Evolutionary conservation across 2,797 vertebrate species (phyloP), one percentile per base, ranked within the genome.

Genomic region (Dromococcyx pavoninus): DNA sequence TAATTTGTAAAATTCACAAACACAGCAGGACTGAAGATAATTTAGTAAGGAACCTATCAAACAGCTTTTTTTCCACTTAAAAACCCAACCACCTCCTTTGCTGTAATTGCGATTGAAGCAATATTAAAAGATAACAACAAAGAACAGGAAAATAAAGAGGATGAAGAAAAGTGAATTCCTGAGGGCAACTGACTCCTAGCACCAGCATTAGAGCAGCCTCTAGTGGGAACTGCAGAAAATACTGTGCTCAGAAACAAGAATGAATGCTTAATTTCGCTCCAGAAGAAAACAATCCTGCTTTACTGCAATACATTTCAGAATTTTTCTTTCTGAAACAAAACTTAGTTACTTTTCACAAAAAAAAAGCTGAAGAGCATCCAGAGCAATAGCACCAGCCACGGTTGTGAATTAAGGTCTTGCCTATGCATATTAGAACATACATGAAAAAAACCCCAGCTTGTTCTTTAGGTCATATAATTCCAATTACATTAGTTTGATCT

Each of bases 191-290:
- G 66, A 50, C 48, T 76, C 43, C 72, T 43, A 93, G 74, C 25
- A 58, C 75, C 30, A 84, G 92, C 61, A 82, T 92, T 96, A 95
- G 91, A 97, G 94, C 95, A 95, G 89, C 97, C 97, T 96, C 98
- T 98, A 97, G 97, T 94, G 98, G 97, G 71, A 91, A 81, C 2
- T 88, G 19, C 57, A 89, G 94, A 83, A 91, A 91, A 92, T 50
- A 92, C 32, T 8, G 5, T 13, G 44, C 23, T 76, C 23, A 71
- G 86, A 28, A 76, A 69, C 5, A 24, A 22, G 28, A 82, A 72
- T 6, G 35, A 76, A 62, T 39, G 15, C 19, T 21, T 35, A 35
- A 33, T 51, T 79, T 32, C 16, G 50, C n/a, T 64, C 30, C 32
- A 46, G 57, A 54, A 85, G 33, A n/a, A 11, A 85, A 64, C 23